phyloP scores from a whole-genome alignment of 2,113 vertebrate genomes.

The Sterrhoptilus dennistouni region DNA sequence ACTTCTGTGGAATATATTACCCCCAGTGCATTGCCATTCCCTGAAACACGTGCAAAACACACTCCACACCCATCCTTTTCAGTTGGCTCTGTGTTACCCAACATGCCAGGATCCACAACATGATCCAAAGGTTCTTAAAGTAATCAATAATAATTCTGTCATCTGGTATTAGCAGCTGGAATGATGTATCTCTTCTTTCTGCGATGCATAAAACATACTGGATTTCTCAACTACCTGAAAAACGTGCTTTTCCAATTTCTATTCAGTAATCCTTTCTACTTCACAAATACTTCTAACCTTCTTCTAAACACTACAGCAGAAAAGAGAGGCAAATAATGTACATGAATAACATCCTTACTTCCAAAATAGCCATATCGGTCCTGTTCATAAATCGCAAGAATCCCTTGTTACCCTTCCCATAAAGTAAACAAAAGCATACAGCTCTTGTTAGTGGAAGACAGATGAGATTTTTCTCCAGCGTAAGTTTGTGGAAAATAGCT shows the following conservation, averaged over 20 bases:
- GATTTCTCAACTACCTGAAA: neutral
- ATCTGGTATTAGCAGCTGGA: neutral
- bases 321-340: neutral
- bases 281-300: neutral
- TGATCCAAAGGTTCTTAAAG: neutral
- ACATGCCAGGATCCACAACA: neutral
- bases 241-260: neutral
- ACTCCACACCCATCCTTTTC: neutral
- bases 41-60: neutral
- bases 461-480: neutral
- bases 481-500: slow-evolving; percentile 30
- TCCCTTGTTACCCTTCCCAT: neutral
- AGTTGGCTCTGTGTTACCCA: neutral
- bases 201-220: neutral
- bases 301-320: neutral
- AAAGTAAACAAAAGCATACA: neutral
- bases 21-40: neutral
- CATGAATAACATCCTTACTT: neutral
- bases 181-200: neutral
- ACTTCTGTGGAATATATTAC: neutral
- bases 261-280: neutral
- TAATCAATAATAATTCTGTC: neutral
- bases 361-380: neutral
- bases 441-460: neutral
- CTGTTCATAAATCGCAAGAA: neutral